Percentiles rank a stretch among this genome's conserved stretches.
phyloP scores from a whole-genome alignment of 2,888 invertebrate genomes.

The Calliphora vomitoria region DNA sequence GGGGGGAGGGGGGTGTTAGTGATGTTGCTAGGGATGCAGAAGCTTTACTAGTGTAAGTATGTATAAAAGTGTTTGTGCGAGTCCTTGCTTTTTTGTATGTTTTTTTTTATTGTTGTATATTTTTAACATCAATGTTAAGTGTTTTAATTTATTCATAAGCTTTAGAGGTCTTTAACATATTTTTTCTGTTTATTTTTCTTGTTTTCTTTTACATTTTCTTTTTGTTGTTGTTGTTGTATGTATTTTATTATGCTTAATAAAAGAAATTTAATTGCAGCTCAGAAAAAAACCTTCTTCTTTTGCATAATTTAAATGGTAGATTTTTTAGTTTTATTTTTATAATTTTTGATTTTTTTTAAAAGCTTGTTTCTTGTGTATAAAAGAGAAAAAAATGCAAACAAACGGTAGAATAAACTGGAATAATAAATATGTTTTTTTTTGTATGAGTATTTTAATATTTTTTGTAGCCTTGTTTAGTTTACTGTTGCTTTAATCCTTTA shows the following conservation, averaged over 20 bases:
- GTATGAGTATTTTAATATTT: neutral
- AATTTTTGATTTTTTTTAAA: slow-evolving; percentile 13
- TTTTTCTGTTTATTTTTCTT: slow-evolving; percentile 51
- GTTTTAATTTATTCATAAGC: slow-evolving; percentile 69
- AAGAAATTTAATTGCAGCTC: slow-evolving; percentile 49
- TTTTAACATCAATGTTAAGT: slow-evolving; percentile 51
- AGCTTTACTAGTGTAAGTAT: too few relatives aligned
- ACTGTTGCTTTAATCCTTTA: slow-evolving; percentile 35
- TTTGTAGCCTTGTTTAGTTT: neutral
- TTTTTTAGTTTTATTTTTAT: neutral
- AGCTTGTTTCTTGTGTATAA: neutral
- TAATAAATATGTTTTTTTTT: slow-evolving; percentile 26
- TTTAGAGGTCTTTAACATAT: slow-evolving; percentile 55
- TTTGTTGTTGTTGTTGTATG: neutral
- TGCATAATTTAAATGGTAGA: slow-evolving; percentile 35
- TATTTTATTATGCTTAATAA: slow-evolving; percentile 42
- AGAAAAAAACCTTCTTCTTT: slow-evolving; percentile 10
- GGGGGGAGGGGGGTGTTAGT: neutral
- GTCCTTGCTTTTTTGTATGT: neutral
- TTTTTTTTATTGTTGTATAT: slow-evolving; percentile 23
- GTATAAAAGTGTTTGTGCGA: slow-evolving; percentile 1
- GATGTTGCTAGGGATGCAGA: neutral
- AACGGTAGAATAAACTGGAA: slow-evolving; percentile 33
- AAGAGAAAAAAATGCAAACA: neutral
- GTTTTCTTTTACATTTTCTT: neutral